Conservation (phyloP, 2,888 invertebrate species). For the Lithosia quadra region DNA sequence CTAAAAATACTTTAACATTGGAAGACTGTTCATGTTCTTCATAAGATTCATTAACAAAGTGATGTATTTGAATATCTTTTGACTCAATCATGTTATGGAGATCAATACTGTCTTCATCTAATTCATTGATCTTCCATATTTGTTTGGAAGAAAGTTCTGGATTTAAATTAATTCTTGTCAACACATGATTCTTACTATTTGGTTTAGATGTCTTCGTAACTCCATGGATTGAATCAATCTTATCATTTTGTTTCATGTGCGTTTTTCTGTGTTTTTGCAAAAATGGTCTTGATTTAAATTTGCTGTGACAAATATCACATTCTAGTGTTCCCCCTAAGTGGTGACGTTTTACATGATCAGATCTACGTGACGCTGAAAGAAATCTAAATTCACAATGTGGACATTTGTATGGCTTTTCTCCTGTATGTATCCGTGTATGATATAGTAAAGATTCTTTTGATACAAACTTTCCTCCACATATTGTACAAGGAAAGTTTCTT, state of each 20-base stretch:
- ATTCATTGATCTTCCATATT: constrained; percentile 34
- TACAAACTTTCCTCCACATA: constrained; percentile 73
- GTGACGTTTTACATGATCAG: constrained; percentile 69
- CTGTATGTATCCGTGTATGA: constrained; percentile 78
- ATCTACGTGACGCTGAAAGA: constrained; percentile 71
- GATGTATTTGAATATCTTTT: constrained; percentile 27
- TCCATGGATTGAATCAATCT: constrained; percentile 10
- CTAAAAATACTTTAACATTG: constrained; percentile 51
- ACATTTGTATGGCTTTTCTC: constrained; percentile 76
- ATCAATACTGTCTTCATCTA: constrained; percentile 25
- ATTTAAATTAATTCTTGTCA: background rate
- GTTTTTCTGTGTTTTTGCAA: constrained; percentile 65
- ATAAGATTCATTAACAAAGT: constrained; percentile 27
- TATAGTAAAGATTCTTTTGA: constrained; percentile 75
- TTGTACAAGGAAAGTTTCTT: constrained; percentile 68
- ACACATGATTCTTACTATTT: constrained; percentile 4
- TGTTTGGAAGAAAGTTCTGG: constrained; percentile 12
- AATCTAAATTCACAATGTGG: constrained; percentile 68
- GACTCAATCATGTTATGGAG: constrained; percentile 31
- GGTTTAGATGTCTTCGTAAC: constrained; percentile 6
- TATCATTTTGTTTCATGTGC: constrained; percentile 42
- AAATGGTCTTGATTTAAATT: constrained; percentile 62
- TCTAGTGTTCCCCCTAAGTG: constrained; percentile 62
- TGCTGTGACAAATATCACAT: constrained; percentile 69
- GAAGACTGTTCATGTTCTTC: constrained; percentile 22